Evolutionary conservation across 2,113 vertebrate genomes (phyloP).

Genomic region (Xenopus laevis): DNA sequence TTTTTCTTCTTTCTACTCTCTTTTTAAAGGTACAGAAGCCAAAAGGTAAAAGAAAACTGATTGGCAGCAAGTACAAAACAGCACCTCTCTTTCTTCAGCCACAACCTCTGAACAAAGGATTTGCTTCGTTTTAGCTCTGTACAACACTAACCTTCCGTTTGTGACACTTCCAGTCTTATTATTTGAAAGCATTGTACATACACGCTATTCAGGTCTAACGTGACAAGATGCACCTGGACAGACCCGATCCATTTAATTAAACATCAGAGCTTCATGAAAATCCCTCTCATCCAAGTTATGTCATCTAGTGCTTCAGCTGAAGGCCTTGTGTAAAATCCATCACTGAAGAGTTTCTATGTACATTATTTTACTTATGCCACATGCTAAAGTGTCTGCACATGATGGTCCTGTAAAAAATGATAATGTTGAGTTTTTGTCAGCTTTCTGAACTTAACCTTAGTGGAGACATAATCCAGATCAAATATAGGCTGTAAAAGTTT

Average conservation of each 20-base stretch:
- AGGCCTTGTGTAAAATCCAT: neutral
- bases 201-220: neutral
- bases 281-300: neutral
- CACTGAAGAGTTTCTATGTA: constrained; percentile 5
- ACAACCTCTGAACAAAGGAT: constrained; percentile 33
- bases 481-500: constrained; percentile 48
- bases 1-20: constrained; percentile 1
- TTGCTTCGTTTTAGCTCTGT: constrained; percentile 28
- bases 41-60: constrained; percentile 41
- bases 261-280: neutral
- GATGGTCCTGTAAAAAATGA: constrained; percentile 18
- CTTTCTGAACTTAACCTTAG: constrained; percentile 54
- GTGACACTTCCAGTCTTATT: neutral
- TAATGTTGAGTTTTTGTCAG: constrained; percentile 68
- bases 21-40: constrained; percentile 26
- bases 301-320: neutral
- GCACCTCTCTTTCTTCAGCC: constrained; percentile 14
- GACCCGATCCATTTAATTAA: neutral
- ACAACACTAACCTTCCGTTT: constrained; percentile 10
- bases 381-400: neutral
- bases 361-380: neutral
- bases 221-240: neutral
- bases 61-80: constrained; percentile 27
- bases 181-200: neutral
- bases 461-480: constrained; percentile 47